These are phyloP conservation scores for Glomeris marginata DNA, from an alignment of 2,888 invertebrate genomes.

Conservation along the genomic window DNA sequence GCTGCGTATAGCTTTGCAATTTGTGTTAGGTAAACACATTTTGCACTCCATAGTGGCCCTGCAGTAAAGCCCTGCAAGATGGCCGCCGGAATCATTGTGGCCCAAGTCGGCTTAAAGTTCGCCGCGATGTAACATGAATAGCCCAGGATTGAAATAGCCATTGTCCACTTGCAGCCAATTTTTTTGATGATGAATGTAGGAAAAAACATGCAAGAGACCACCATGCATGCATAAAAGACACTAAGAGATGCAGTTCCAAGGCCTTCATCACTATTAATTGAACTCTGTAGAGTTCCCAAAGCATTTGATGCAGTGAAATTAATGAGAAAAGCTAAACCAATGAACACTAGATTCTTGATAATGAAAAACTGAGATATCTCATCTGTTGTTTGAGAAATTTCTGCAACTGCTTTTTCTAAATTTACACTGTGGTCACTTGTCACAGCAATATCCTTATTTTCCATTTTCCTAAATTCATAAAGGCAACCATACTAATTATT, in stretches of 20 bases:
- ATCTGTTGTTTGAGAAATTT: too few species aligned
- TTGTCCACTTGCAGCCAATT: conserved; percentile 91
- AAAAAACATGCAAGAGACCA: conserved; percentile 89
- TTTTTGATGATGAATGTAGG: conserved; percentile 84
- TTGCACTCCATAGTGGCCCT: conserved; percentile 97
- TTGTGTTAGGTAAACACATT: conserved; percentile 91
- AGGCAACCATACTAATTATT: too few species aligned
- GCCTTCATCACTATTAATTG: conserved; percentile 12
- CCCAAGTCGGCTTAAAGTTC: conserved; percentile 71
- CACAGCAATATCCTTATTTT: too few species aligned
- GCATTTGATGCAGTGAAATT: conserved; percentile 12
- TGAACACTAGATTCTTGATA: conserved; percentile 7
- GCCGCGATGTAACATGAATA: conserved; percentile 89
- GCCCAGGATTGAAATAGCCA: conserved; percentile 78
- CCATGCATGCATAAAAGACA: conserved; percentile 26
- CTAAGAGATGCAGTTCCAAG: conserved; percentile 9
- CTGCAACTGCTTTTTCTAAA: too few species aligned
- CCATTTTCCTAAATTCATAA: too few species aligned
- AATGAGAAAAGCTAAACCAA: conserved; percentile 9
- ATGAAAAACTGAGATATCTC: not conserved
- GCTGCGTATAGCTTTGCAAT: conserved; percentile 85
- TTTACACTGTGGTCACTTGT: too few species aligned
- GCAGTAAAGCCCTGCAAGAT: conserved; percentile 88
- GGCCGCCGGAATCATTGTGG: conserved; percentile 42
- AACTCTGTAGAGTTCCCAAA: conserved; percentile 10